Evolutionary conservation across 2,797 vertebrate genomes (phyloP).

Genomic region (Philypnodon macrostomus): DNA sequence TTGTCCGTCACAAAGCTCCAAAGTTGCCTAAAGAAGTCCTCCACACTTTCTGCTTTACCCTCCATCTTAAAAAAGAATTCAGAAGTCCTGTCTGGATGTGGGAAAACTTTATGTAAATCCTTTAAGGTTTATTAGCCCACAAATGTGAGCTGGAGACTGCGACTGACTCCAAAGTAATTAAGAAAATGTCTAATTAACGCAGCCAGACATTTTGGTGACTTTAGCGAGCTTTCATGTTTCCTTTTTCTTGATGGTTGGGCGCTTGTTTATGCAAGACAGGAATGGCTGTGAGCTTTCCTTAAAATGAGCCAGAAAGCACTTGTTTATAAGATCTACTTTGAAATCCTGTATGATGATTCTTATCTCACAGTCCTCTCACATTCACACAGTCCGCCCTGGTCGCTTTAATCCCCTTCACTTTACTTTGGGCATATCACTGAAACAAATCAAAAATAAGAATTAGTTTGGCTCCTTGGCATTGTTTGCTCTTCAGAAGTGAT

Average conservation of each 20-base stretch:
- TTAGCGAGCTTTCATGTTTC: slow-evolving; percentile 9
- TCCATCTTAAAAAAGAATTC: slow-evolving; percentile 53
- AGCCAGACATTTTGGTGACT: slow-evolving; percentile 22
- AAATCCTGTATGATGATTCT: slow-evolving; percentile 37
- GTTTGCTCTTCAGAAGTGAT: too few relatives aligned
- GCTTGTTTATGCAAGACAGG: slow-evolving; percentile 31
- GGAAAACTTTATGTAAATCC: slow-evolving; percentile 42
- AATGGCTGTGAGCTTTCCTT: slow-evolving; percentile 23
- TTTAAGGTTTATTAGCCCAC: slow-evolving; percentile 25
- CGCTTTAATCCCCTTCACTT: too few relatives aligned
- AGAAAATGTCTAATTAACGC: slow-evolving; percentile 18
- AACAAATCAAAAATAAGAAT: too few relatives aligned
- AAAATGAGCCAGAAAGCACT: slow-evolving; percentile 19
- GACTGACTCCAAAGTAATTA: slow-evolving; percentile 26
- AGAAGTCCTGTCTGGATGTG: slow-evolving; percentile 14
- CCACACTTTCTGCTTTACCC: slow-evolving; percentile 80
- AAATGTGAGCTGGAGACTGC: slow-evolving; percentile 14
- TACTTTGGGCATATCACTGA: too few relatives aligned
- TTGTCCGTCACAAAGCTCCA: slow-evolving; percentile 81
- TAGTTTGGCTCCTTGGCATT: too few relatives aligned
- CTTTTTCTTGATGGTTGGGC: slow-evolving; percentile 17
- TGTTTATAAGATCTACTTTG: slow-evolving; percentile 35
- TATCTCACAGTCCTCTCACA: too few relatives aligned
- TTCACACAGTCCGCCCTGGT: too few relatives aligned
- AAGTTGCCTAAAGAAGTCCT: slow-evolving; percentile 81